Conservation (phyloP, 2,888 invertebrate species). For the Agrotis exclamationis region DNA sequence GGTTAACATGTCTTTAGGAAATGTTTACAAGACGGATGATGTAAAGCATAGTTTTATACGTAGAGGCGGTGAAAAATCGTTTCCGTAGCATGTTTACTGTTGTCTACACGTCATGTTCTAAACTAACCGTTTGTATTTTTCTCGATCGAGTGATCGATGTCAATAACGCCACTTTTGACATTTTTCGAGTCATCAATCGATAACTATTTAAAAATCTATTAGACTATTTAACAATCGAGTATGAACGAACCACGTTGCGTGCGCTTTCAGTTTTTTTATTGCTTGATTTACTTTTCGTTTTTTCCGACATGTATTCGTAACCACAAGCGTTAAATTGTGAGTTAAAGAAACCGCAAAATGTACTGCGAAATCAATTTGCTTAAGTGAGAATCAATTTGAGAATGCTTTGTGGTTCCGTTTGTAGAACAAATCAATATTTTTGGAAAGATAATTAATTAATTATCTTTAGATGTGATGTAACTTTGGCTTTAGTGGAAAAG, state of each 20-base stretch:
- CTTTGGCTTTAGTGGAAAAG: too few species aligned
- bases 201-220: constrained; percentile 4
- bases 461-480: too few species aligned
- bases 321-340: constrained; percentile 11
- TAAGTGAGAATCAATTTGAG: not conserved
- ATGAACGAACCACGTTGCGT: constrained; percentile 33
- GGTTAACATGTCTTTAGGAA: constrained; percentile 17
- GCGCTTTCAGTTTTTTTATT: constrained; percentile 32
- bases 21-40: constrained; percentile 29
- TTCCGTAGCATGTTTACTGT: constrained; percentile 28
- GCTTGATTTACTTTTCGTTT: constrained; percentile 43
- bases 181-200: constrained; percentile 19
- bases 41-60: constrained; percentile 28
- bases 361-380: constrained; percentile 11
- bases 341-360: constrained; percentile 9
- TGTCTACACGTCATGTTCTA: not conserved
- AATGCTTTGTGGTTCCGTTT: not conserved
- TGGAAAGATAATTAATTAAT: not conserved
- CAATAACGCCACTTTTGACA: not conserved
- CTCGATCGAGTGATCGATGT: constrained; percentile 12
- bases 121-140: constrained; percentile 18
- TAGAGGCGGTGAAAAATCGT: constrained; percentile 26
- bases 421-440: not conserved
- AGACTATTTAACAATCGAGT: constrained; percentile 1
- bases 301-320: constrained; percentile 38